These are phyloP conservation scores for Hucho hucho DNA, from an alignment of 2,113 vertebrate species.

Conservation along the genomic window DNA sequence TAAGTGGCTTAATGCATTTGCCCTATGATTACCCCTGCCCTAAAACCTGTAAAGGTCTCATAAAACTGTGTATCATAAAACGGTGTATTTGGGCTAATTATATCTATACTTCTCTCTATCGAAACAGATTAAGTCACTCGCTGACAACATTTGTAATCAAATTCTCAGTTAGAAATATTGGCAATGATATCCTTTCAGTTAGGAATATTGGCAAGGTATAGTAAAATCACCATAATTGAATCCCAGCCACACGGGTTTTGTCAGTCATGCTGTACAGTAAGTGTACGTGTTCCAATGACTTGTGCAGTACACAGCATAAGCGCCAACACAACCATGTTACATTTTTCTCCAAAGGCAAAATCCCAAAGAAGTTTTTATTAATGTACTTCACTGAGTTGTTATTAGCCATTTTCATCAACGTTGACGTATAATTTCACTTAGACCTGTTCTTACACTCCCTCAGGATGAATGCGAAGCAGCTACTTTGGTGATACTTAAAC, in stretches of 20 bases:
- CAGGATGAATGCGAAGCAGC: too few species aligned
- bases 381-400: too few species aligned
- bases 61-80: constrained; percentile 36
- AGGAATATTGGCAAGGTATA: background rate
- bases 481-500: too few species aligned
- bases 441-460: too few species aligned
- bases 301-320: too few species aligned
- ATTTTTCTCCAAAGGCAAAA: too few species aligned
- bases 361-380: too few species aligned
- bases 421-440: too few species aligned
- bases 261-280: background rate
- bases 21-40: constrained; percentile 23
- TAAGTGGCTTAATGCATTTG: constrained; percentile 31
- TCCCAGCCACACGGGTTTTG: background rate
- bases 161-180: constrained; percentile 3
- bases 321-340: too few species aligned
- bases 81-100: constrained; percentile 36
- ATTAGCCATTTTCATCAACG: too few species aligned
- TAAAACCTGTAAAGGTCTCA: constrained; percentile 33
- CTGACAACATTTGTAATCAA: constrained; percentile 6
- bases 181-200: background rate
- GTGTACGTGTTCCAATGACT: too few species aligned
- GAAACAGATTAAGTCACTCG: background rate
- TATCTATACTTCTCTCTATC: constrained; percentile 2
- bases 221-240: background rate